Percentiles rank a stretch among this genome's conserved stretches.
Evolutionary conservation across 2,797 vertebrate genomes (phyloP).

Genomic region (Potorous gilbertii): DNA sequence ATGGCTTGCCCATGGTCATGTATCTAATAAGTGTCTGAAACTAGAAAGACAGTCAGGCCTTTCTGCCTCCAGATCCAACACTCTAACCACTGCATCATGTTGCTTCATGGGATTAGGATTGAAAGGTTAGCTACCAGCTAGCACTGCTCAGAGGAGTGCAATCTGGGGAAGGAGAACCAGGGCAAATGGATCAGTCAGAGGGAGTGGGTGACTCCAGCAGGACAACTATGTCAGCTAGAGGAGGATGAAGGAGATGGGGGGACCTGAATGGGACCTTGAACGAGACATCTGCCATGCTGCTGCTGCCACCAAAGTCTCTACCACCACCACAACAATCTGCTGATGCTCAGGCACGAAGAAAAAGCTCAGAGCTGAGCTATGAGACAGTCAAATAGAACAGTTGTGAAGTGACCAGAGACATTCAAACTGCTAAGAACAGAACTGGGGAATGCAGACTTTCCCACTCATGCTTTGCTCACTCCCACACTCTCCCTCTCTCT

Average conservation of each 20-base stretch:
- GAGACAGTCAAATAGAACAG: not conserved
- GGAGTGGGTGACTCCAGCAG: too few relatives aligned
- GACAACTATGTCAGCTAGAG: not conserved
- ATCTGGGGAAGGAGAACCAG: too few relatives aligned
- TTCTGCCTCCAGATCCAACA: too few relatives aligned
- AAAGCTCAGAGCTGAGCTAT: not conserved
- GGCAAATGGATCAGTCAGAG: too few relatives aligned
- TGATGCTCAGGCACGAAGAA: not conserved
- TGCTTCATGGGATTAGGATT: too few relatives aligned
- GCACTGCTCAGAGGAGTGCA: too few relatives aligned
- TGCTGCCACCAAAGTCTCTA: not conserved
- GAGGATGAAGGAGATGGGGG: not conserved
- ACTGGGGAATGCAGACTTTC: not conserved
- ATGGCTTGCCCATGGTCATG: too few relatives aligned
- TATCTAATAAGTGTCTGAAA: too few relatives aligned
- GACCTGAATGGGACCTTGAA: not conserved
- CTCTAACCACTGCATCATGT: too few relatives aligned
- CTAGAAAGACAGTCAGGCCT: too few relatives aligned
- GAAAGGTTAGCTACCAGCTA: too few relatives aligned
- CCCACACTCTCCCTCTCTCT: not conserved
- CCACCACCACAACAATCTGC: not conserved
- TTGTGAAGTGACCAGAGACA: not conserved
- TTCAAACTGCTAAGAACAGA: not conserved
- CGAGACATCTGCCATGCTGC: not conserved
- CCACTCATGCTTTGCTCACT: not conserved